Evolutionary conservation across 2,113 vertebrate species (phyloP).

Genomic region (Capreolus pygargus): DNA sequence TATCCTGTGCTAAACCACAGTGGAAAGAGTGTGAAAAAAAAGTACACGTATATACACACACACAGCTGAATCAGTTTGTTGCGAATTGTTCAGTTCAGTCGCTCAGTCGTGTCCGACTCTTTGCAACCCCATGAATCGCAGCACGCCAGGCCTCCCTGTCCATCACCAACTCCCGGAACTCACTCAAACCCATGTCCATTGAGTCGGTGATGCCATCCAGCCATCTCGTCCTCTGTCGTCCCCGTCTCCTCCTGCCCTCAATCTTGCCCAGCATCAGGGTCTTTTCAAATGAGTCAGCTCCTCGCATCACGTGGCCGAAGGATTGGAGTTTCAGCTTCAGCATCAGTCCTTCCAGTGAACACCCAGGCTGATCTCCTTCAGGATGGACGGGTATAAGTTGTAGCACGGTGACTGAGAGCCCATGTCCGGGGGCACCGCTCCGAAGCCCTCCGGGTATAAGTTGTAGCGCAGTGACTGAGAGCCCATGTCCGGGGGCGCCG

Average conservation of each 20-base stretch:
- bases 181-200: rapidly evolving
- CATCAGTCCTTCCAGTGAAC: not conserved
- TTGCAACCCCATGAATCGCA: not conserved
- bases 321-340: not conserved
- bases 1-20: not conserved
- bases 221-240: not conserved
- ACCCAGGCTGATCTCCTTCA: not conserved
- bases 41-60: rapidly evolving
- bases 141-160: not conserved
- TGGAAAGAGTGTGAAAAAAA: not conserved
- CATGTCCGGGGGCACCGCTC: rapidly evolving
- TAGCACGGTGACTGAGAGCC: not conserved
- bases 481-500: rapidly evolving
- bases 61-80: not conserved
- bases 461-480: no score
- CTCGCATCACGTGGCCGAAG: not conserved
- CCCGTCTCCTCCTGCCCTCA: not conserved
- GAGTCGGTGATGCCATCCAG: not conserved
- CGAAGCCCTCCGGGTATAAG: rapidly evolving
- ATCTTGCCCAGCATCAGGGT: not conserved
- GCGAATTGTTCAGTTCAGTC: not conserved
- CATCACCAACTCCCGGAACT: not conserved
- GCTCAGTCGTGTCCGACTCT: rapidly evolving
- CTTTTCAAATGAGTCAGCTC: not conserved
- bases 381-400: not conserved